Conservation (phyloP, 2,797 vertebrate genomes). For the Rousettus madagascariensis region DNA sequence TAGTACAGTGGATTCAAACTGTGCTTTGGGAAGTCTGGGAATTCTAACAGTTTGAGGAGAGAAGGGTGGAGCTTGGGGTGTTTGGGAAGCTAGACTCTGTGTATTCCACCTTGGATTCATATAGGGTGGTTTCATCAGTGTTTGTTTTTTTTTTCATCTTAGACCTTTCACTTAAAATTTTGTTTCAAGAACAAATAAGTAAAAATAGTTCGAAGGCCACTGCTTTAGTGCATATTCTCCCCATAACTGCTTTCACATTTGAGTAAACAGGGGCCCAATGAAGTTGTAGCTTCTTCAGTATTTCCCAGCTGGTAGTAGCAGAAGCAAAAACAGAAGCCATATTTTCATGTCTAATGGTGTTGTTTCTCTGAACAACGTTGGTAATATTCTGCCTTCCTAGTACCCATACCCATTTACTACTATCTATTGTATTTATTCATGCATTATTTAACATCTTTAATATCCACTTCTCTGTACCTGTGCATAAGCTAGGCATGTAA, state of each 20-base stretch:
- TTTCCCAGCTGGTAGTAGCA: not conserved
- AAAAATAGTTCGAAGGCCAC: not conserved
- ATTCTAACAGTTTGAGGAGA: not conserved
- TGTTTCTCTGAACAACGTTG: not conserved
- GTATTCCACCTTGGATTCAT: not conserved
- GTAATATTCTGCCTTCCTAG: not conserved
- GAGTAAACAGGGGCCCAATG: not conserved
- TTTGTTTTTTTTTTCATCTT: not conserved
- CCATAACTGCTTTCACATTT: not conserved
- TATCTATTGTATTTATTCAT: not conserved
- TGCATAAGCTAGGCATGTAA: constrained; percentile 67
- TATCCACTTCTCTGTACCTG: constrained; percentile 59
- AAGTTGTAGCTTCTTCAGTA: not conserved
- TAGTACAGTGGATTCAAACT: not conserved
- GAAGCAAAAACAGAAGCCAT: not conserved
- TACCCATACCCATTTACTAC: not conserved
- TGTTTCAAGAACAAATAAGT: not conserved
- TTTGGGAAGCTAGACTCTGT: not conserved
- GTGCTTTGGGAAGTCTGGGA: not conserved
- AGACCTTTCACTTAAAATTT: not conserved
- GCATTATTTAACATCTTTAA: constrained; percentile 61
- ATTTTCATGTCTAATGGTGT: not conserved
- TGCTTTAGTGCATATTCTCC: not conserved
- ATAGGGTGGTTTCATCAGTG: not conserved
- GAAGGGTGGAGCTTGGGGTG: not conserved